These are phyloP conservation scores for Dione vanillae DNA, from an alignment of 2,888 invertebrate species.

Conservation along the genomic window DNA sequence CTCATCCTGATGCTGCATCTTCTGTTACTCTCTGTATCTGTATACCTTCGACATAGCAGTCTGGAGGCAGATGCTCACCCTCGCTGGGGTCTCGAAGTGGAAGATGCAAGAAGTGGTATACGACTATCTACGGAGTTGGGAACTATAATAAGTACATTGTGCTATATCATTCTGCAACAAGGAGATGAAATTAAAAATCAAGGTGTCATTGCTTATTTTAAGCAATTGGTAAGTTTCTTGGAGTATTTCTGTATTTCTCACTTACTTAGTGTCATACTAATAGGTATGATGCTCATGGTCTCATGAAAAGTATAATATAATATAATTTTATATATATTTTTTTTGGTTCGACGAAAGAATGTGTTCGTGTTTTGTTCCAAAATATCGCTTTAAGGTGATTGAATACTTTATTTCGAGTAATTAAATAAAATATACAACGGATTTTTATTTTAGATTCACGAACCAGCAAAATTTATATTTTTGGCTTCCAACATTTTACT, in stretches of 20 bases:
- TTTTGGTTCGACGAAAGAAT: background rate
- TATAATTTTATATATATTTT: no score
- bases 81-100: conserved; percentile 69
- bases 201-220: conserved; percentile 94
- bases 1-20: conserved; percentile 94
- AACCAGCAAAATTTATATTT: conserved; percentile 97
- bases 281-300: background rate
- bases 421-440: background rate
- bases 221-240: conserved; percentile 90
- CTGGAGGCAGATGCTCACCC: conserved; percentile 68
- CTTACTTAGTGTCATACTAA: background rate
- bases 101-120: conserved; percentile 72
- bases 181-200: conserved; percentile 98
- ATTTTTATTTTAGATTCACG: conserved; percentile 87
- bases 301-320: no score
- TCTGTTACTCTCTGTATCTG: conserved; percentile 93
- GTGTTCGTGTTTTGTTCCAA: no score
- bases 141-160: conserved; percentile 93
- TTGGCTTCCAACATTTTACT: conserved; percentile 95
- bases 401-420: no score
- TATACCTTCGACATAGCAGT: conserved; percentile 92
- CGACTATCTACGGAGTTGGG: conserved; percentile 93
- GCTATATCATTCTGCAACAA: conserved; percentile 95
- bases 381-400: no score
- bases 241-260: background rate